Evolutionary conservation across 2,888 invertebrate genomes (phyloP).

Genomic region (Malthinus seriepunctatus): DNA sequence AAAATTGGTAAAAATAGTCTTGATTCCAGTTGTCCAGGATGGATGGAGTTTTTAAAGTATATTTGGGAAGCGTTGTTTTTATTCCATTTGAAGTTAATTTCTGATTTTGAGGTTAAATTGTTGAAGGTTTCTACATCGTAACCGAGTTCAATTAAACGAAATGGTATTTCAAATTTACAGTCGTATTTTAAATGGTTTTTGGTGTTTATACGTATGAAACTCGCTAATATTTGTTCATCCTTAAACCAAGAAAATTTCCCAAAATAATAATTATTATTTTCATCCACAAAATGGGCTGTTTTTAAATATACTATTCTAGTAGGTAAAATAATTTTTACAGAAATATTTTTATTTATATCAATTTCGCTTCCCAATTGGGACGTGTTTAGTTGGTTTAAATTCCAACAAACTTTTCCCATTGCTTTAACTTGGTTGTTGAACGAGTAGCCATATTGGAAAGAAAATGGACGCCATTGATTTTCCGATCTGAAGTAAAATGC

Average conservation of each 20-base stretch:
- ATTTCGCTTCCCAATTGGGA: constrained; percentile 31
- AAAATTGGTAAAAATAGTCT: constrained; percentile 24
- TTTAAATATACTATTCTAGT: constrained; percentile 20
- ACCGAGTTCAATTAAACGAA: constrained; percentile 25
- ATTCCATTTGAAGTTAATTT: constrained; percentile 28
- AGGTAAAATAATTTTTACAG: constrained; percentile 24
- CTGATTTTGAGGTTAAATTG: constrained; percentile 3
- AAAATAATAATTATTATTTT: constrained; percentile 17
- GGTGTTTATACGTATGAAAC: constrained; percentile 9
- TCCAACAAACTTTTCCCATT: constrained; percentile 26
- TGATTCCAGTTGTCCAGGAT: constrained; percentile 27
- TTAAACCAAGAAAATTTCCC: constrained; percentile 24
- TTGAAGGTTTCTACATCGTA: constrained; percentile 13
- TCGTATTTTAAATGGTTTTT: constrained; percentile 9
- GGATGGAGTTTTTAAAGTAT: constrained; percentile 18
- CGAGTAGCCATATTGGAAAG: constrained; percentile 18
- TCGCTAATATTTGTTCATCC: constrained; percentile 10
- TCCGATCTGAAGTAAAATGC: constrained; percentile 12
- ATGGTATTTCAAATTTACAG: constrained; percentile 22
- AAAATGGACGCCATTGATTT: constrained; percentile 26
- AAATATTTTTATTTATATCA: constrained; percentile 20
- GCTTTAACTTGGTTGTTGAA: constrained; percentile 7
- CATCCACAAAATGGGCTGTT: constrained; percentile 8
- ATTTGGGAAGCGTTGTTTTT: constrained; percentile 11
- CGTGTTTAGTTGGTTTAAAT: constrained; percentile 18